A percentile compares a stretch with the other conserved stretches of the same genome.
phyloP scores from a whole-genome alignment of 1,140 invertebrate genomes.

The Drosophila arawakana region DNA sequence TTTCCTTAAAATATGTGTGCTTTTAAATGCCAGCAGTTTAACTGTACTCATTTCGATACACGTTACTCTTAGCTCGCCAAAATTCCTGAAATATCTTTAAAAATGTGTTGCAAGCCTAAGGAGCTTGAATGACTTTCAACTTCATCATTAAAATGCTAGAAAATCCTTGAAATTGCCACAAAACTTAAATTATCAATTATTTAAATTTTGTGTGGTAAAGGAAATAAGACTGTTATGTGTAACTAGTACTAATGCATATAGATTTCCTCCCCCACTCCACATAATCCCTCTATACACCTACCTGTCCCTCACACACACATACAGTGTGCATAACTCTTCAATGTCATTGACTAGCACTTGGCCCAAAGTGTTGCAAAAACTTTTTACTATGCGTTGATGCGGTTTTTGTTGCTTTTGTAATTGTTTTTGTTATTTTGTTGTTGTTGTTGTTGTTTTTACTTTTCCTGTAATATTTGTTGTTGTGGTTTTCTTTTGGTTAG shows the following conservation, averaged over 20 bases:
- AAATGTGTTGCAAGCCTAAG: slow-evolving; percentile 3
- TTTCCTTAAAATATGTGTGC: too few relatives aligned
- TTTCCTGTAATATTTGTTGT: slow-evolving; percentile 5
- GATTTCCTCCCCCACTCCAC: not conserved
- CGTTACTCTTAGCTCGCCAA: too few relatives aligned
- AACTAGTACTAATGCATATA: slow-evolving; percentile 38
- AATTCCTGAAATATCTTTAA: slow-evolving; percentile 4
- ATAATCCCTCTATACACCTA: not conserved
- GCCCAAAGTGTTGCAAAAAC: slow-evolving; percentile 59
- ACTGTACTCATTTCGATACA: not conserved
- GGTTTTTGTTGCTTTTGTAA: slow-evolving; percentile 22
- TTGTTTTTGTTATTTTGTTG: slow-evolving; percentile 21
- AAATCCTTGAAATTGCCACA: slow-evolving; percentile 32
- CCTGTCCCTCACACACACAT: not conserved
- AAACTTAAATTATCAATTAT: slow-evolving; percentile 57
- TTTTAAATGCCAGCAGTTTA: too few relatives aligned
- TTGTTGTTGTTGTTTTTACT: slow-evolving; percentile 19
- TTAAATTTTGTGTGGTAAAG: slow-evolving; percentile 49
- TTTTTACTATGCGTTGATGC: slow-evolving; percentile 40
- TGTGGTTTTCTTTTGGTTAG: slow-evolving; percentile 19
- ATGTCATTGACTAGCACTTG: slow-evolving; percentile 69
- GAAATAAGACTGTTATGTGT: slow-evolving; percentile 29
- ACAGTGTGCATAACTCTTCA: slow-evolving; percentile 46
- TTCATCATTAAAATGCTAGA: slow-evolving; percentile 27
- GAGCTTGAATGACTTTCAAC: slow-evolving; percentile 24